Percentiles rank a stretch among this genome's conserved stretches.
Conservation (phyloP, 2,113 vertebrate species). For the Epinephelus fuscoguttatus region DNA sequence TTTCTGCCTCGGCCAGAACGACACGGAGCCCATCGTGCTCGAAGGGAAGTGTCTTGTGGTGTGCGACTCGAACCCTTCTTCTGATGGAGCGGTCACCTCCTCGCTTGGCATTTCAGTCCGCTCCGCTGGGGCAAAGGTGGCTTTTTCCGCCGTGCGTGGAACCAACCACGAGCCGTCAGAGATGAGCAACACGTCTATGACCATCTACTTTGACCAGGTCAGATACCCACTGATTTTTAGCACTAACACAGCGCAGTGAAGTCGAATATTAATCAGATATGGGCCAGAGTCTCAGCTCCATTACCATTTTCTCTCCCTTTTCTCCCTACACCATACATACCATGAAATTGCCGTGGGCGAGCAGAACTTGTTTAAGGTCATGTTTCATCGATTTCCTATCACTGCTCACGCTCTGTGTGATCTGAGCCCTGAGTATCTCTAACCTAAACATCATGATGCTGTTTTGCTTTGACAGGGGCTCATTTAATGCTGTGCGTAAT, state of each 20-base stretch:
- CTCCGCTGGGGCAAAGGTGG: constrained; percentile 96
- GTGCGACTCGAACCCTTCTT: constrained; percentile 97
- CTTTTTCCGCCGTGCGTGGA: constrained; percentile 96
- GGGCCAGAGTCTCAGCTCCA: neutral
- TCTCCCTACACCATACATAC: neutral
- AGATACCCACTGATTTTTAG: constrained; percentile 59
- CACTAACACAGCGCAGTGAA: neutral
- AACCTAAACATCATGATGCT: neutral
- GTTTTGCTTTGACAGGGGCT: constrained; percentile 13
- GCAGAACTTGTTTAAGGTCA: constrained; percentile 38
- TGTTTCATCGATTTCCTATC: constrained; percentile 38
- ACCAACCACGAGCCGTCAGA: constrained; percentile 98
- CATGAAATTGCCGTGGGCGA: neutral
- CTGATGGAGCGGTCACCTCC: constrained; percentile 95
- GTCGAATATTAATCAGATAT: constrained; percentile 5
- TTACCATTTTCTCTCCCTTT: neutral
- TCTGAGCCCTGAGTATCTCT: neutral
- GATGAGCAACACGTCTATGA: constrained; percentile 99
- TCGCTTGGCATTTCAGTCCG: constrained; percentile 97
- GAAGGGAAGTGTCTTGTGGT: constrained; percentile 98
- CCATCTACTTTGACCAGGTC: constrained; percentile 99
- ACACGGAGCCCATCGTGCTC: constrained; percentile 97
- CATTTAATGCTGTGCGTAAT: constrained; percentile 46
- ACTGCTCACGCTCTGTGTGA: constrained; percentile 4
- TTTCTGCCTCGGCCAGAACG: constrained; percentile 91